A percentile compares a stretch with the other conserved stretches of the same genome.
These are phyloP conservation scores for Dicyrtomina minuta DNA, from an alignment of 2,888 invertebrate species.

Conservation along the genomic window DNA sequence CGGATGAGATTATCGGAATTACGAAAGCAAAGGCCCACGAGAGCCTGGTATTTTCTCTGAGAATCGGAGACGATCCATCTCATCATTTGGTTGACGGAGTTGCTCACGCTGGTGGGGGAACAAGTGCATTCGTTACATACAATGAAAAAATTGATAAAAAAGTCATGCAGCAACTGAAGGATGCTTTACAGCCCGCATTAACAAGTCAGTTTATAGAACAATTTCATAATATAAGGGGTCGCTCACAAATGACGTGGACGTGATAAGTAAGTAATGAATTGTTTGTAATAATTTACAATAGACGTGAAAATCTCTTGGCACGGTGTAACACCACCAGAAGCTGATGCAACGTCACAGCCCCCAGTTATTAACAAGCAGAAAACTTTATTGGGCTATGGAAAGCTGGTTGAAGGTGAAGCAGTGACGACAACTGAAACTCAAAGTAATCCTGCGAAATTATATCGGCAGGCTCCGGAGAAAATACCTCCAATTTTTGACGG, in stretches of 20 bases:
- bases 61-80: too few relatives aligned
- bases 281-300: background rate
- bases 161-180: conserved; percentile 53
- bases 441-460: background rate
- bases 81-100: conserved; percentile 56
- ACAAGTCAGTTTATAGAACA: conserved; percentile 34
- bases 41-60: conserved; percentile 20
- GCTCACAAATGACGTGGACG: too few relatives aligned
- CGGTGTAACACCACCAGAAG: background rate
- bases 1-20: conserved; percentile 54
- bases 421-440: background rate
- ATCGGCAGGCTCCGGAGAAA: conserved; percentile 42
- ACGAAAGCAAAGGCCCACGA: conserved; percentile 53
- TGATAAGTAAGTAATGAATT: background rate
- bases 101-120: conserved; percentile 56
- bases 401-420: conserved; percentile 38
- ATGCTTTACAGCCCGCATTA: conserved; percentile 52
- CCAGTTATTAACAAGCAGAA: conserved; percentile 42
- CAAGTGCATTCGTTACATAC: conserved; percentile 55
- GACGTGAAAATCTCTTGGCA: conserved; percentile 13
- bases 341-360: background rate
- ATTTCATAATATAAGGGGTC: background rate
- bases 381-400: conserved; percentile 52
- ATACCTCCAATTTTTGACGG: conserved; percentile 54
- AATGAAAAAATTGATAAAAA: conserved; percentile 54